Base-by-base conservation (phyloP, 2,888 invertebrate species). In the Rambutsinella grinnellia region DNA sequence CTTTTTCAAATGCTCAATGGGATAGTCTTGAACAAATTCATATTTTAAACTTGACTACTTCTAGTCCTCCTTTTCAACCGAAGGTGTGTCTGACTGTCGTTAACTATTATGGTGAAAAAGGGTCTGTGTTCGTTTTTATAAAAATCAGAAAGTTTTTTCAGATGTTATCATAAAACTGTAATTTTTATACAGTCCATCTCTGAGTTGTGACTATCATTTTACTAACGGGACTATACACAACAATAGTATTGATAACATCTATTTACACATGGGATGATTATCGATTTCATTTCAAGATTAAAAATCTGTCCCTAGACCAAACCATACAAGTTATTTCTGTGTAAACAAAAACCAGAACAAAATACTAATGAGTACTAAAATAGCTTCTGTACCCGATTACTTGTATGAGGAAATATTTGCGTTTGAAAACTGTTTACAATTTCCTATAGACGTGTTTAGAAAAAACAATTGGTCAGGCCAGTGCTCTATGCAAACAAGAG, bases 11-110 rank as follows among this genome's bases (percentile, higher is more conserved):
- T 67, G 57, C 49, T 57, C 51, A 28, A 60, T 53, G 61, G 69
- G 60, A 51, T 69, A 51, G 53, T 51, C 57, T 49, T 51, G 28
- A 21, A 58, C 46, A 51, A n/a, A 57, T 57, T 57, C 57, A 57
- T 57, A 51, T 51, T 46, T 17, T 46, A 46, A 46, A 46, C 17
- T 46, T 46, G 46, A 15, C 46, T n/a, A 46, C 46, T 2, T 15
- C 17, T 46, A 46, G 46, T 46, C 17, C 46, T 46, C 46, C 17
- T 2, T 3, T n/a, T 15, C 8, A 46, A 46, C 2, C 3, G 36
- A 8, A 36, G 36, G 36, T 36, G 36, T 36, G 36, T 36, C 36
- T 5, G 36, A 36, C 36, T 8, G 36, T 13, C 36, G 36, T 36
- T 36, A 36, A 36, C 5, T 36, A 8, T 36, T 36, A 36, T 36